Conservation (phyloP, 1,140 invertebrate species). For the Danaus plexippus region DNA sequence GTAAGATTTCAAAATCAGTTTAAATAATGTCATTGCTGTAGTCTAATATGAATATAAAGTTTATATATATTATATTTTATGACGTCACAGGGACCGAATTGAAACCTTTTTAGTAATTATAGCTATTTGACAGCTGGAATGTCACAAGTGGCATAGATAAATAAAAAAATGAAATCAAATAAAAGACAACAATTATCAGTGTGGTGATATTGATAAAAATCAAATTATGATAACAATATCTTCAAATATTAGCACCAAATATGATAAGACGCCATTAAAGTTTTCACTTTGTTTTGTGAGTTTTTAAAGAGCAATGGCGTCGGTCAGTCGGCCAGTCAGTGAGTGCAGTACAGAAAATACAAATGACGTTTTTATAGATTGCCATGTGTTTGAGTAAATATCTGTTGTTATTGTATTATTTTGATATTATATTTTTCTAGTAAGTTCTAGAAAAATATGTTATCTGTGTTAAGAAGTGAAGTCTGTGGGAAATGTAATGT, state of each 20-base stretch:
- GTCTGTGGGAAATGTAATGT: too few species aligned
- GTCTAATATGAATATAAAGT: too few species aligned
- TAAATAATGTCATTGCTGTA: too few species aligned
- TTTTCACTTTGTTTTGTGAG: conserved; percentile 6
- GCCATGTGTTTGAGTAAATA: conserved; percentile 17
- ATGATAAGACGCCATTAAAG: conserved; percentile 21
- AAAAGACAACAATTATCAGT: too few species aligned
- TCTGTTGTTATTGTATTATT: conserved; percentile 8
- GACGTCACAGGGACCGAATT: too few species aligned
- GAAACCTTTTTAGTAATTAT: too few species aligned
- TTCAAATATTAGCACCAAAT: conserved; percentile 9
- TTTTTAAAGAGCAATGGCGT: conserved; percentile 15
- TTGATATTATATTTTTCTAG: not conserved
- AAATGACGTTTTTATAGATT: conserved; percentile 3
- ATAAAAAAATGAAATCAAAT: too few species aligned
- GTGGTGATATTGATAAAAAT: conserved; percentile 9
- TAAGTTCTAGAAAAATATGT: not conserved
- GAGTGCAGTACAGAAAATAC: not conserved
- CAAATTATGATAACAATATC: conserved; percentile 13
- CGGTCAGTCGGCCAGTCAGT: conserved; percentile 4
- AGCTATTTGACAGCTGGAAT: not conserved
- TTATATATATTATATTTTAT: too few species aligned
- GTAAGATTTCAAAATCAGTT: too few species aligned
- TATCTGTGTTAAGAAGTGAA: too few species aligned
- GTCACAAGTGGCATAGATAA: conserved; percentile 1